Evolutionary conservation across 2,113 vertebrate genomes (phyloP).

Genomic region (zebrafish (Danio rerio)): GRCz12tu NC_133182.1:12824501-12825000

Average conservation of each 20-base stretch:
- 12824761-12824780: not conserved
- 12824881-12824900: conserved; percentile 91
- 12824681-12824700: no score
- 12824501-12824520: no score
- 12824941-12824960: no score
- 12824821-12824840: conserved; percentile 93
- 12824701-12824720: no score
- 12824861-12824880: conserved; percentile 92
- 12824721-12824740: not conserved
- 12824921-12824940: conserved; percentile 53
- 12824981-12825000: no score
- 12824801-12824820: conserved; percentile 92
- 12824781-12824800: conserved; percentile 91
- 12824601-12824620: not conserved
- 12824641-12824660: not conserved
- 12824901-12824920: conserved; percentile 85
- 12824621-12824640: not conserved
- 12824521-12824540: no score
- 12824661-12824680: no score
- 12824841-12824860: conserved; percentile 94
- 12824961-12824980: no score
- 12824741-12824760: not conserved
- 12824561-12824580: not conserved
- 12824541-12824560: not conserved
- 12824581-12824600: not conserved